Evolutionary conservation across 2,888 invertebrate species (phyloP), one percentile per base, ranked within the genome.

Genomic region (Sphecodes monilicornis): DNA sequence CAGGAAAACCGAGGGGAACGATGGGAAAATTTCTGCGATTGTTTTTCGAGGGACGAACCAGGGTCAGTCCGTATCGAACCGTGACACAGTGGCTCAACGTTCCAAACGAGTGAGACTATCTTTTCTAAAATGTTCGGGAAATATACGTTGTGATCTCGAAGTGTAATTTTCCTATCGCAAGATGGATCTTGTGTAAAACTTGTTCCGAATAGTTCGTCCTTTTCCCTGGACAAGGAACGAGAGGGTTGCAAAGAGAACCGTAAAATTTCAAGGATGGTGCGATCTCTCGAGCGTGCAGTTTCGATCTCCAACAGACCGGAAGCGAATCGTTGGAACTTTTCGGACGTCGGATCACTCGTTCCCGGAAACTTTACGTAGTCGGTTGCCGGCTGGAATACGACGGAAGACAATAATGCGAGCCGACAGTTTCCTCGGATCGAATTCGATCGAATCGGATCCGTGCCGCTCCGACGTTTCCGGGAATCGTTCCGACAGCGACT

Each of bases 381-480:
- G n/a, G 54, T 54, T n/a, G 54, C 54, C 10, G 50, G 50, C 10
- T 11, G 54, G 54, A 54, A n/a, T n/a, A 10, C 54, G 54, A 11
- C 0, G 54, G n/a, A 54, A 54, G 54, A 54, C 54, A n/a, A 54
- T 54, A 54, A 54, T 11, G n/a, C 54, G n/a, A n/a, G n/a, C 54
- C 54, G 54, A 54, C 54, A 54, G 54, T 54, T 54, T 54, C n/a
- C 54, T 54, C 54, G 54, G 54, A 54, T 54, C 50, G 50, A n/a
- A 10, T 36, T 6, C 5, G 36, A 10, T 41, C 50, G 50, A n/a
- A 50, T 50, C 50, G 22, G n/a, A n/a, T 54, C n/a, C 54, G 10
- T n/a, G 54, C 10, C n/a, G 54, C n/a, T 10, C 10, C n/a, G 54
- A n/a, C 54, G 54, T 10, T n/a, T 54, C 10, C n/a, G n/a, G 10